Conservation (phyloP, 2,113 vertebrate genomes). For the Cavia porcellus region DNA sequence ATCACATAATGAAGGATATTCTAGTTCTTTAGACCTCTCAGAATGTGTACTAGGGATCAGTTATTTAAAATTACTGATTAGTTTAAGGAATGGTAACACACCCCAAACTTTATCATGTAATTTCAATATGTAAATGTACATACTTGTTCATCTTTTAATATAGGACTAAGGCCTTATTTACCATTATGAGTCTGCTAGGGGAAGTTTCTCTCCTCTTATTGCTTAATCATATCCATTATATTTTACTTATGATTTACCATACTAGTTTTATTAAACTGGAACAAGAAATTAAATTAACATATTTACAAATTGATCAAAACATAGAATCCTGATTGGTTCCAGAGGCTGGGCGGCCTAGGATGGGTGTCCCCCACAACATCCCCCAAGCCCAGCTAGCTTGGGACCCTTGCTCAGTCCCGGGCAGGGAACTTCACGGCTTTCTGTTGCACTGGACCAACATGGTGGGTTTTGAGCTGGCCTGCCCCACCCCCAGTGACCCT, state of each 20-base stretch:
- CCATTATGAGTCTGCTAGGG: neutral
- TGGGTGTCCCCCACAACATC: too few species aligned
- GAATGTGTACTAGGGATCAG: neutral
- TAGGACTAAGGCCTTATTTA: neutral
- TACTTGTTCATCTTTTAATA: neutral
- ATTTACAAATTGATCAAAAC: constrained; percentile 8
- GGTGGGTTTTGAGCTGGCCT: too few species aligned
- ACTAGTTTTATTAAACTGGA: constrained; percentile 40
- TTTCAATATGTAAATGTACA: neutral
- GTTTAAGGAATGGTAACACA: neutral
- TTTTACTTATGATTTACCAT: constrained; percentile 23
- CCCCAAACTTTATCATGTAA: constrained; percentile 8
- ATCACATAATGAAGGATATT: constrained; percentile 2
- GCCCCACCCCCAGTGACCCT: too few species aligned
- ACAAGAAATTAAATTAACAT: neutral
- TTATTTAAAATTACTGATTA: constrained; percentile 41
- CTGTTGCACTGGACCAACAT: too few species aligned
- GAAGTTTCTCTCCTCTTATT: constrained; percentile 16
- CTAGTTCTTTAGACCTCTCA: neutral
- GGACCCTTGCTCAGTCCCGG: too few species aligned
- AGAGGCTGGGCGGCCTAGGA: too few species aligned
- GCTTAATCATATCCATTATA: neutral
- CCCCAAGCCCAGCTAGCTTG: too few species aligned
- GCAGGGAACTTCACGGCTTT: too few species aligned
- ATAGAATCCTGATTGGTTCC: too few species aligned